phyloP scores from a whole-genome alignment of 2,797 vertebrate species.

The Chloroceryle inda region DNA sequence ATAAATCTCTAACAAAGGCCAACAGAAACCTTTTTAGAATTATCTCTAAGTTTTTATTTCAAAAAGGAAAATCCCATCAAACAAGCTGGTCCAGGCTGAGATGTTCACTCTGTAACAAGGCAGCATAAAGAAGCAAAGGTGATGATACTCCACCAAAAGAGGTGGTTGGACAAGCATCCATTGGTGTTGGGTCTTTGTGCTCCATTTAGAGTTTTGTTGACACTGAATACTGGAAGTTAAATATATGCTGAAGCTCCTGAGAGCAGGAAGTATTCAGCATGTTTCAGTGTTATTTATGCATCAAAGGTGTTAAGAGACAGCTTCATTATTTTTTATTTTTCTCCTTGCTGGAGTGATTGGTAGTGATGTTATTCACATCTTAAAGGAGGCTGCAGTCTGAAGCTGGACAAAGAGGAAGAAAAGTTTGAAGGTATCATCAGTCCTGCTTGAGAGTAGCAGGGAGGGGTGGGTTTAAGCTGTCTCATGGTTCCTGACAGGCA shows the following conservation, averaged over 20 bases:
- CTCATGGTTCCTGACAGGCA: neutral
- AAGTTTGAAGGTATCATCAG: neutral
- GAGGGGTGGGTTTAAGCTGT: neutral
- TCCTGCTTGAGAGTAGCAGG: neutral
- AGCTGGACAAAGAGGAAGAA: neutral
- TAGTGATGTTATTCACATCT: neutral
- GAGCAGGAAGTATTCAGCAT: neutral
- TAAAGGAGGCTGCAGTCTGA: neutral
- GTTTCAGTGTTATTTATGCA: neutral
- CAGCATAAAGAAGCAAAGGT: neutral
- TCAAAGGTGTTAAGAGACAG: neutral
- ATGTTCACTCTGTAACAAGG: neutral
- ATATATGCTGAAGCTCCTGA: neutral
- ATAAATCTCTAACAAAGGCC: neutral
- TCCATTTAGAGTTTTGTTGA: neutral
- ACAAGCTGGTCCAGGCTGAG: neutral
- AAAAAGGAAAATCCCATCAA: neutral
- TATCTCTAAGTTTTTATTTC: neutral
- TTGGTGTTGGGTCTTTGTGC: neutral
- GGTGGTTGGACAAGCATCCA: rapidly evolving
- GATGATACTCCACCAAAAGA: neutral
- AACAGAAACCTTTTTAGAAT: neutral
- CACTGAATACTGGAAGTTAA: neutral
- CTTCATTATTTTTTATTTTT: no score
- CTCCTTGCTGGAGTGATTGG: neutral